Evolutionary conservation across 2,797 vertebrate species (phyloP), one percentile per base, ranked within the genome.

Genomic region (Phataginus tricuspis): DNA sequence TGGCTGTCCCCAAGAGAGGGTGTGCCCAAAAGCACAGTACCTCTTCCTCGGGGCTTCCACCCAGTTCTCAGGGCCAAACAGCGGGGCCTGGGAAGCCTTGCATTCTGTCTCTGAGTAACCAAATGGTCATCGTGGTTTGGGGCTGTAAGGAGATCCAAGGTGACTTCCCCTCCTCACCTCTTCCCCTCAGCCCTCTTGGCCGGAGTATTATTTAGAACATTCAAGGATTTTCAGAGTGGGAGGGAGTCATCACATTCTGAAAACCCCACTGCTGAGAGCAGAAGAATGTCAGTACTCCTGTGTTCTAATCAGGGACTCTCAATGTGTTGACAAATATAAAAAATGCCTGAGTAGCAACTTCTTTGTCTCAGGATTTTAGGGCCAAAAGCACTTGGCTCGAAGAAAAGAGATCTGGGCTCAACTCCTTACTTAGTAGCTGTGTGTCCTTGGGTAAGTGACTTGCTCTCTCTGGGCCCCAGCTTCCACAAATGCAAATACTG

Each of bases 1-100:
- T 94, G 61, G 93, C 94, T 90, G 59, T 71, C 97, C 96, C 91
- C 49, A 92, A 96, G 61, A 93, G 94, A 97, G 0, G 74, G 80
- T 75, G 88, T 87, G 86, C 97, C 97, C 93, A 84, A 91, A 98
- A 95, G 72, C 51, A 11, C 19, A 0, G 34, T 0, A 0, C 72
- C 9, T 5, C 42, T 14, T 29, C n/a, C 75, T 55, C 19, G 79
- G 53, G 31, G 53, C 1, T 2, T 1, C 49, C 12, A 74, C 29
- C 55, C 64, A 42, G 92, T 72, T 13, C 86, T 77, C 45, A 64
- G 86, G 51, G 57, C 21, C 0, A 3, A 90, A 91, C 51, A 89
- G 49, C 18, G 53, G 51, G 23, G 15, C 55, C n/a, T 4, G 0
- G 55, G 57, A 63, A 72, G 75, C 37, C 13, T 7, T 5, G 55